Evolutionary conservation across 2,797 vertebrate species (phyloP).

Genomic region (Vultur gryphus): DNA sequence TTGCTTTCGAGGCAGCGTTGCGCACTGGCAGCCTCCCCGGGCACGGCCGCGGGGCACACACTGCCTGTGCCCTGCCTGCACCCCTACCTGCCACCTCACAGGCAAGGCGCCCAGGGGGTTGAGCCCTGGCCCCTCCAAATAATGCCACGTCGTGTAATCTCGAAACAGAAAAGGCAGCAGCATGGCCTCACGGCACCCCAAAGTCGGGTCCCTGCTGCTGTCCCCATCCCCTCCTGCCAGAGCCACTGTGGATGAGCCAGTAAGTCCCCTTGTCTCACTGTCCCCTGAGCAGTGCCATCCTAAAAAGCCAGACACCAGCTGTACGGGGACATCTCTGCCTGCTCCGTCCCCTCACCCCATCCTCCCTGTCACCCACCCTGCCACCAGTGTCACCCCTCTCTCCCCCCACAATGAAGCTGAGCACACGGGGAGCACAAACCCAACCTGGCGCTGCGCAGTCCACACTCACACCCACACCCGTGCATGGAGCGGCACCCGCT

Average conservation of each 20-base stretch:
- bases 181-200: rapidly evolving
- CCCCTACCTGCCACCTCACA: neutral
- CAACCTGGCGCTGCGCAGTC: rapidly evolving
- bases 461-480: neutral
- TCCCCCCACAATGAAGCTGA: rapidly evolving
- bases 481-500: rapidly evolving
- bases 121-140: neutral
- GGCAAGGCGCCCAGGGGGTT: neutral
- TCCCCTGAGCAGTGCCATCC: neutral
- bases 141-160: rapidly evolving
- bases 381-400: no score
- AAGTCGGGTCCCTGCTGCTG: neutral
- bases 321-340: neutral
- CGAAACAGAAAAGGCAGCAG: neutral
- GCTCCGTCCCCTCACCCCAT: rapidly evolving
- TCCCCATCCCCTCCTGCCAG: neutral
- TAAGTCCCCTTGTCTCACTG: rapidly evolving
- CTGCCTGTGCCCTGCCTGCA: neutral
- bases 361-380: neutral
- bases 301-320: neutral
- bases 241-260: neutral
- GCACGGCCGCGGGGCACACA: rapidly evolving
- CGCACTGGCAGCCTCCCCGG: rapidly evolving
- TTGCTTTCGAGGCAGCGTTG: neutral
- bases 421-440: rapidly evolving